Base-by-base conservation (phyloP, 2,113 vertebrate species). In the Coregonus clupeaformis region DNA sequence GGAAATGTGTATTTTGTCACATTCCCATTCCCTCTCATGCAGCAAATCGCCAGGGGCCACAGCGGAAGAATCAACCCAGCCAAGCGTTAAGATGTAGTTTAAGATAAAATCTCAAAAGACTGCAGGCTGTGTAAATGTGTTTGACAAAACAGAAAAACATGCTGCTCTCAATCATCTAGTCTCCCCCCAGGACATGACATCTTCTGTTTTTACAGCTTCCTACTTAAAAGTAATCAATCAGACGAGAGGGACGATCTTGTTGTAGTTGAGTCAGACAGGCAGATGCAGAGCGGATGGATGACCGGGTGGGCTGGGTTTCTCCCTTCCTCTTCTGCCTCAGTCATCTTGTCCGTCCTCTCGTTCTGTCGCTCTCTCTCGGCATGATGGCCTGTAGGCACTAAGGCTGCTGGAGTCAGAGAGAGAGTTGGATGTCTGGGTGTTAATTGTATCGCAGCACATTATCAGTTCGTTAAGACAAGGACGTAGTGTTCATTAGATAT, bases 381-480 rank as follows among this genome's bases (percentile, higher is more conserved):
- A 16, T 9, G 12, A 69, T 76, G 6, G 55, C 25, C 49, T 5
- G 80, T 72, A 79, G 74, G 80, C 77, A 70, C 72, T 4, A 85
- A 73, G 76, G 78, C 78, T 49, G 47, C 14, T 4, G 47, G 47
- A 49, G 66, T 69, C 68, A 32, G 5, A 30, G 20, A 76, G 64
- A 69, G 80, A 87, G 85, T 42, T 76, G 75, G 80, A 64, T 72
- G 77, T 80, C 73, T 30, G 77, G 77, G 73, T 67, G 75, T 84
- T 85, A 77, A 69, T 68, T 84, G 82, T 82, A 87, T 73, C 70
- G 82, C 79, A 82, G 78, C 77, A 78, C 84, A 89, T 92, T 86
- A 88, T 88, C 89, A 87, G 84, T 88, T 92, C 13, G 84, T 90
- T 91, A 91, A 81, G 77, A 77, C 36, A 67, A 85, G 77, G 32